Base-by-base conservation (phyloP, 2,113 vertebrate genomes). In the Podarcis cretensis region DNA sequence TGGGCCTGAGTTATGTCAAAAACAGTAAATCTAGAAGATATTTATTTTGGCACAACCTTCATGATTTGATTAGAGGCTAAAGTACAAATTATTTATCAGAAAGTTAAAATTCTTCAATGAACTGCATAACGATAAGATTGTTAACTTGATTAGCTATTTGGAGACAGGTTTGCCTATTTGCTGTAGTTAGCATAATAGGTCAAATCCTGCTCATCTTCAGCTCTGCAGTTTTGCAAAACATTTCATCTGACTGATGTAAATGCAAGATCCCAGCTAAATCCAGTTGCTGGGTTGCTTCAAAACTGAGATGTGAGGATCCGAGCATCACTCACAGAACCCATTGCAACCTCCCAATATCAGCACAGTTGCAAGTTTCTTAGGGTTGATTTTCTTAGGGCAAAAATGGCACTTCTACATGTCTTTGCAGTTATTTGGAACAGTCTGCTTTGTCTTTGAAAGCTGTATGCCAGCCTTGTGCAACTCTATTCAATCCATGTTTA, bases 1-100 rank as follows among this genome's bases (percentile, higher is more conserved):
- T 37, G 0, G 6, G 18, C 25, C 68, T 87, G 91, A 94, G 76
- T 89, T 93, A 95, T 75, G 83, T 57, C 92, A 35, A 91, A 94
- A 96, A 94, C 66, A 75, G 88, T 69, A 92, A 69, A 81, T 93
- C 85, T 87, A 85, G 91, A 92, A 95, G 94, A 90, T 94, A 90
- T 93, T 96, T 94, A 32, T 21, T 14, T 92, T 96, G 90, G 91
- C 89, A 81, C 66, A 86, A 83, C 30, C 18, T 23, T 80, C 69
- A 73, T 0, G 37, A 91, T 87, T 94, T 94, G 77, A 90, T 37
- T 23, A 76, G 1, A 0, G 21, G 21, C 91, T 84, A 90, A 91
- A 87, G 54, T 21, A 37, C 74, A 23, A 25, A 1, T 30, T 85
- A 80, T 71, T 94, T 89, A 92, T 94, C 90, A 93, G 87, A 84